Conservation (phyloP, 1,140 invertebrate genomes). For the Araneus ventricosus region DNA sequence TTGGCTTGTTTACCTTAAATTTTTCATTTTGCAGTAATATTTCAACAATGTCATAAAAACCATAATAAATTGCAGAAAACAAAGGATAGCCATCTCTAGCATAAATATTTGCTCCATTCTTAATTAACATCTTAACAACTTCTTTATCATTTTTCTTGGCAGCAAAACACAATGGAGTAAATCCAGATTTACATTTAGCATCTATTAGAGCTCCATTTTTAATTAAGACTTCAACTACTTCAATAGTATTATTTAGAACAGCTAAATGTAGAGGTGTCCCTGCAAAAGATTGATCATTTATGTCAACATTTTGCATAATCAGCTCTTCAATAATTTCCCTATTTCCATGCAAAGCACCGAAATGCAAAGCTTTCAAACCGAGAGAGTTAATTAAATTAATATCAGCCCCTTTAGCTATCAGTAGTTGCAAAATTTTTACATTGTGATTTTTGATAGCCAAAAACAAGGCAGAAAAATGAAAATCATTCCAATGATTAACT, state of each 20-base stretch:
- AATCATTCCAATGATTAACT: slow-evolving; percentile 77
- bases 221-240: slow-evolving; percentile 23
- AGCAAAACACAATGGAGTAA: slow-evolving; percentile 26
- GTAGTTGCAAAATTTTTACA: background rate
- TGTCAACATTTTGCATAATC: background rate
- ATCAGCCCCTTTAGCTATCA: slow-evolving; percentile 31
- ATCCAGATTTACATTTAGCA: background rate
- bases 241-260: slow-evolving; percentile 78
- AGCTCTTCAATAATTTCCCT: slow-evolving; percentile 7
- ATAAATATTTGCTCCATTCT: slow-evolving; percentile 43
- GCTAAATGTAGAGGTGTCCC: slow-evolving; percentile 79
- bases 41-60: slow-evolving; percentile 74
- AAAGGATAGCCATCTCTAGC: slow-evolving; percentile 67
- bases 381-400: slow-evolving; percentile 15
- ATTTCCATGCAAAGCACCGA: background rate
- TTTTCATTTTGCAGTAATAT: background rate
- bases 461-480: background rate
- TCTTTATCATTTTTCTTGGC: background rate
- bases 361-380: background rate
- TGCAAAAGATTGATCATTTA: slow-evolving; percentile 15
- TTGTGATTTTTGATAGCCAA: slow-evolving; percentile 17
- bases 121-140: slow-evolving; percentile 23
- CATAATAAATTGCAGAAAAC: slow-evolving; percentile 77
- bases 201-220: background rate
- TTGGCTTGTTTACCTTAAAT: background rate